Conservation (phyloP, 1,140 invertebrate species). For the Physella acuta region DNA sequence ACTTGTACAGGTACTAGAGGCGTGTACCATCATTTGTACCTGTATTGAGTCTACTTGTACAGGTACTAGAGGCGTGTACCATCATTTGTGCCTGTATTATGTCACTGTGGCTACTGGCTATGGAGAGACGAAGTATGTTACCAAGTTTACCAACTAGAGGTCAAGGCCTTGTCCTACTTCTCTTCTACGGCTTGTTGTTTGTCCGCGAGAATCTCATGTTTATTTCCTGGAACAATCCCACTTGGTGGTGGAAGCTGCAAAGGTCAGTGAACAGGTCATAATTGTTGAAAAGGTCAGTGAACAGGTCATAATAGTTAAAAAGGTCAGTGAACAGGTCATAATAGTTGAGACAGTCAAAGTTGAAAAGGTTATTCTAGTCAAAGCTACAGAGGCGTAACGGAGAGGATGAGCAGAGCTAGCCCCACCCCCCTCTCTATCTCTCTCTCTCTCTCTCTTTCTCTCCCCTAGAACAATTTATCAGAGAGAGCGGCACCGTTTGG, state of each 20-base stretch:
- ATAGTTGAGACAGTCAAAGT: background rate
- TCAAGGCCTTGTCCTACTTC: conserved; percentile 83
- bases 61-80: conserved; percentile 23
- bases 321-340: no score
- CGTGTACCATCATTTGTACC: no score
- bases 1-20: no score
- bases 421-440: no score
- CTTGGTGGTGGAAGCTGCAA: conserved; percentile 54
- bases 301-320: no score
- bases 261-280: no score
- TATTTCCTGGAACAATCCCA: conserved; percentile 65
- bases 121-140: conserved; percentile 79
- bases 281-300: no score
- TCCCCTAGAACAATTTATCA: background rate
- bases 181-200: conserved; percentile 89
- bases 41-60: no score
- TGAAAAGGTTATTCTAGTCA: background rate
- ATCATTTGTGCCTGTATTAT: conserved; percentile 73
- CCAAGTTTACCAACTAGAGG: conserved; percentile 83
- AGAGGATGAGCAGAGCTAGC: background rate
- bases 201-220: conserved; percentile 83
- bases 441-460: no score
- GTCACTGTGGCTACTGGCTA: conserved; percentile 73
- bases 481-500: no score
- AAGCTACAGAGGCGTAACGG: background rate